Percentiles rank a stretch among this genome's conserved stretches.
Evolutionary conservation across 2,888 invertebrate species (phyloP).

Genomic region (Pandemis corylana): DNA sequence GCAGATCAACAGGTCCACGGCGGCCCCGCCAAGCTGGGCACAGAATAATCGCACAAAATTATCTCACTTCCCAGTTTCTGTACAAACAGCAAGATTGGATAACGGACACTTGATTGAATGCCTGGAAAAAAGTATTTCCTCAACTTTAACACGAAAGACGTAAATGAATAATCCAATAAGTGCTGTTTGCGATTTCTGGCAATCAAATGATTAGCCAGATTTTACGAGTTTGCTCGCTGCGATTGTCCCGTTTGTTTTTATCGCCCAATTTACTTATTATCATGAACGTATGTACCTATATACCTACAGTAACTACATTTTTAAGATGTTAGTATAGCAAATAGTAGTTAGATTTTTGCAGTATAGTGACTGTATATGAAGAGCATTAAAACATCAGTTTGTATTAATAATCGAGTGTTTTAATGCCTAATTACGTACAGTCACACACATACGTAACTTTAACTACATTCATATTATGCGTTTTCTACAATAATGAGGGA

Average conservation of each 20-base stretch:
- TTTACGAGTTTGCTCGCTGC: slow-evolving; percentile 10
- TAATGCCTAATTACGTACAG: too few species aligned
- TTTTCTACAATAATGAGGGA: too few species aligned
- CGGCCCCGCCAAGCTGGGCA: background rate
- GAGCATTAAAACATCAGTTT: too few species aligned
- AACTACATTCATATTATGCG: too few species aligned
- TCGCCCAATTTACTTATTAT: background rate
- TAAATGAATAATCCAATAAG: slow-evolving; percentile 18
- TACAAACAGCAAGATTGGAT: slow-evolving; percentile 36
- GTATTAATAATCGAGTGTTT: too few species aligned
- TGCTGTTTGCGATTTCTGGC: background rate
- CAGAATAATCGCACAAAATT: slow-evolving; percentile 28
- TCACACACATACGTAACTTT: too few species aligned
- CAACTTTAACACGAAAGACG: background rate
- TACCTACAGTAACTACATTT: background rate
- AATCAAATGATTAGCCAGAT: slow-evolving; percentile 5
- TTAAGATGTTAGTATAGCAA: background rate
- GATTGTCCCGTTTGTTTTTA: slow-evolving; percentile 17
- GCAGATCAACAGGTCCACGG: slow-evolving; percentile 37
- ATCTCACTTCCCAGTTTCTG: slow-evolving; percentile 27
- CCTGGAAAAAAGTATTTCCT: background rate
- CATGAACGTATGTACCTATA: background rate
- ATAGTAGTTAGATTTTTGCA: too few species aligned
- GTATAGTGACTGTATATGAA: too few species aligned
- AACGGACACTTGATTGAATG: slow-evolving; percentile 26